Conservation (phyloP, 1,140 invertebrate genomes). For the Papilio helenus region DNA sequence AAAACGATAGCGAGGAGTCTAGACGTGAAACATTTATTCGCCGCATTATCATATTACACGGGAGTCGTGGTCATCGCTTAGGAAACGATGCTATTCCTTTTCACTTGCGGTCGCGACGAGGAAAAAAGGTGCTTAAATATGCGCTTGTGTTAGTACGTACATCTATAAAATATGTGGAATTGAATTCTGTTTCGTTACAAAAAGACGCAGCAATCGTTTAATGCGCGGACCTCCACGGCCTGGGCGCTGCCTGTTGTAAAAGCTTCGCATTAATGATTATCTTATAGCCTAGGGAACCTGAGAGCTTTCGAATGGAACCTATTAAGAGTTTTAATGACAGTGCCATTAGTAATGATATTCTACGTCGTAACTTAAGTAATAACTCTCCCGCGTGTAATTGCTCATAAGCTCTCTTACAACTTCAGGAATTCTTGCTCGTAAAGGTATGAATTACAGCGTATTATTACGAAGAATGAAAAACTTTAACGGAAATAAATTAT, state of each 20-base stretch:
- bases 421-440: slow-evolving; percentile 36
- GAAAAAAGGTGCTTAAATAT: slow-evolving; percentile 54
- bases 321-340: slow-evolving; percentile 39
- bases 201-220: slow-evolving; percentile 28
- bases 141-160: slow-evolving; percentile 18
- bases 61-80: slow-evolving; percentile 78
- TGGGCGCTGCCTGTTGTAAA: slow-evolving; percentile 9
- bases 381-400: slow-evolving; percentile 36
- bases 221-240: slow-evolving; percentile 24
- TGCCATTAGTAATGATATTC: slow-evolving; percentile 37
- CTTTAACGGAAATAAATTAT: not conserved
- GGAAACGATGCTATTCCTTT: slow-evolving; percentile 79
- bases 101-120: slow-evolving; percentile 65
- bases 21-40: slow-evolving; percentile 81
- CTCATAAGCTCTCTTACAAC: slow-evolving; percentile 31
- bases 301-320: slow-evolving; percentile 34
- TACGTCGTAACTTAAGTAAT: slow-evolving; percentile 39
- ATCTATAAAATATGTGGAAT: slow-evolving; percentile 29
- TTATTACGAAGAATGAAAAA: slow-evolving; percentile 18
- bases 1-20: slow-evolving; percentile 75
- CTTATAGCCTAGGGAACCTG: slow-evolving; percentile 37
- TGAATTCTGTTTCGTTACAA: slow-evolving; percentile 30
- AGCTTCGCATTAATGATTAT: slow-evolving; percentile 37
- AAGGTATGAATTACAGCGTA: slow-evolving; percentile 21
- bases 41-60: slow-evolving; percentile 82